These are phyloP conservation scores for Sinella curviseta DNA, from an alignment of 1,140 invertebrate genomes.

Conservation along the genomic window DNA sequence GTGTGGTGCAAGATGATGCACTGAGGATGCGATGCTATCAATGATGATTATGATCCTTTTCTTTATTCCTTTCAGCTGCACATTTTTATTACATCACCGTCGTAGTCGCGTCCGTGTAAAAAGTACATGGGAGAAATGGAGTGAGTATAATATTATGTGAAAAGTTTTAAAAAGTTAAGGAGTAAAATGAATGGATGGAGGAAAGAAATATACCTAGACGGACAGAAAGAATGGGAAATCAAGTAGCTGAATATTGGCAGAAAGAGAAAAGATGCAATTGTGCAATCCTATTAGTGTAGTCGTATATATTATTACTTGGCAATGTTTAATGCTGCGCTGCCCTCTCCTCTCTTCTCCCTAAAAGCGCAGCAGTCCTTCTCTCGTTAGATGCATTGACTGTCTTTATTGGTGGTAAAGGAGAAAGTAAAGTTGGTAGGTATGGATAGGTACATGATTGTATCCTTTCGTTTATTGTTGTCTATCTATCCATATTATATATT, in stretches of 20 bases:
- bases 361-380: too few species aligned
- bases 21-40: too few species aligned
- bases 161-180: background rate
- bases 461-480: too few species aligned
- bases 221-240: conserved; percentile 13
- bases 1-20: too few species aligned
- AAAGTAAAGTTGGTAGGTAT: too few species aligned
- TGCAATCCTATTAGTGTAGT: too few species aligned
- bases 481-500: too few species aligned
- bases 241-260: background rate
- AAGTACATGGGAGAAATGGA: background rate
- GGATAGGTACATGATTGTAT: background rate
- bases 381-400: conserved; percentile 16
- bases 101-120: background rate
- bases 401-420: background rate
- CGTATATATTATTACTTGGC: background rate
- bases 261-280: conserved; percentile 1
- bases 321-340: conserved; percentile 1
- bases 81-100: background rate
- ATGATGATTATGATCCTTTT: too few species aligned
- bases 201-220: too few species aligned
- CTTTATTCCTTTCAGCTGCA: background rate
- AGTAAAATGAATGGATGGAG: background rate
- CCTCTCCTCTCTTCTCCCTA: too few species aligned
- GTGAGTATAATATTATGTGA: conserved; percentile 14